Base-by-base conservation (phyloP, 2,888 invertebrate genomes). In the Brenthis hecate region DNA sequence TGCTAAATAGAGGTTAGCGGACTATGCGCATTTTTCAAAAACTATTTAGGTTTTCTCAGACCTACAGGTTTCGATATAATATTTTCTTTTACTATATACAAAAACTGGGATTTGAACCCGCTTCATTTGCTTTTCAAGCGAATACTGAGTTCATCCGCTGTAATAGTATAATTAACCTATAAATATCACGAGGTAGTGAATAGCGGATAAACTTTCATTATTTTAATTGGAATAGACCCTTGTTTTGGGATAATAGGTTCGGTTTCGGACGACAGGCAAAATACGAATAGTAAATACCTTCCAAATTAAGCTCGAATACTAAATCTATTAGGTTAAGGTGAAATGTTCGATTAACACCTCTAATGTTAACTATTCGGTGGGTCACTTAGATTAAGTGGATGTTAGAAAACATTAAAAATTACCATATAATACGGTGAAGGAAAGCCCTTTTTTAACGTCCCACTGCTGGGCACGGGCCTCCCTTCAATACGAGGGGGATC, bases 201-300 rank as follows among this genome's bases (percentile, higher is more conserved):
- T 48, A 28, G 5, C 13, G n/a, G 28, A 50, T 58, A 58, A 32
- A 60, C 48, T 60, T 60, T n/a, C 6, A 50, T 43, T 43, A 43
- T 32, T 50, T 28, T 50, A 60, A 60, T 60, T 60, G 32, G 28
- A 28, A 43, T 43, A 43, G 60, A 60, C 60, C 60, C 60, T 60
- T 50, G 60, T 60, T 60, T n/a, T 13, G 28, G 48, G 50, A 60
- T 60, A 60, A 60, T 60, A 23, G 60, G 48, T 60, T 50, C 16
- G 50, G 48, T 60, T 60, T 50, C 50, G 48, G 60, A 48, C 28
- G 36, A 43, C 36, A 43, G 36, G 36, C 36, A 43, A 50, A 14
- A 13, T 28, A 48, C 28, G 50, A 50, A 60, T 60, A 60, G 50
- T 60, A 32, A 50, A 60, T 60, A 60, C 32, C 1, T 16, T 28